Percentiles rank a stretch among this genome's conserved stretches.
phyloP scores from a whole-genome alignment of 2,113 vertebrate species.

The Cnemophilus loriae region DNA sequence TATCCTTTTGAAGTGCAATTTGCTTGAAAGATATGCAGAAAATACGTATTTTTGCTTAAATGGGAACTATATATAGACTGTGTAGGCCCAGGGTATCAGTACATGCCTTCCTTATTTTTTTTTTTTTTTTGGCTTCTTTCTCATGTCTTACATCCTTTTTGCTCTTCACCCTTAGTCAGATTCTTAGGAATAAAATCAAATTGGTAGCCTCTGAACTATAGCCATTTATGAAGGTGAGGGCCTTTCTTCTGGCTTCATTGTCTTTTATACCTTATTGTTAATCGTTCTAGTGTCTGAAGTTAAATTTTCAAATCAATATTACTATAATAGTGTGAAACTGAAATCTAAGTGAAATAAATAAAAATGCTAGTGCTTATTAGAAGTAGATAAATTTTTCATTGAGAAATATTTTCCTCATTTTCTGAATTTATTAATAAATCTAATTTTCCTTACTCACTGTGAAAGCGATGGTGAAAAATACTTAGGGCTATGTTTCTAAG shows the following conservation, averaged over 20 bases:
- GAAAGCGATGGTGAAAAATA: neutral
- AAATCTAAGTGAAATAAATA: neutral
- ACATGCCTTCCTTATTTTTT: neutral
- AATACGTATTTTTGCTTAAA: neutral
- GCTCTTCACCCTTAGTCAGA: neutral
- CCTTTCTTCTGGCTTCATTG: neutral
- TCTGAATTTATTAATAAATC: neutral
- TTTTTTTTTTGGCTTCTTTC: neutral
- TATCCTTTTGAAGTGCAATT: neutral
- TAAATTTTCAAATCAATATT: neutral
- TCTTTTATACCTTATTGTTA: neutral
- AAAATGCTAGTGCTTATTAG: neutral
- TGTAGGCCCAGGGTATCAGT: neutral
- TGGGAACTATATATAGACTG: neutral
- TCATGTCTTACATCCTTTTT: neutral
- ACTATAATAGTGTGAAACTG: neutral
- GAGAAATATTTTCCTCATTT: neutral
- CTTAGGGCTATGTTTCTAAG: neutral
- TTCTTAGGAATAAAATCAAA: neutral
- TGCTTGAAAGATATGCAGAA: neutral
- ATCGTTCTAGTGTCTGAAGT: neutral
- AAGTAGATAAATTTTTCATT: neutral
- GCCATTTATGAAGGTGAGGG: neutral
- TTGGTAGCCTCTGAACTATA: neutral
- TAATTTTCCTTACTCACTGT: neutral